phyloP scores from a whole-genome alignment of 2,888 invertebrate species.

The Chorisops tibialis region DNA sequence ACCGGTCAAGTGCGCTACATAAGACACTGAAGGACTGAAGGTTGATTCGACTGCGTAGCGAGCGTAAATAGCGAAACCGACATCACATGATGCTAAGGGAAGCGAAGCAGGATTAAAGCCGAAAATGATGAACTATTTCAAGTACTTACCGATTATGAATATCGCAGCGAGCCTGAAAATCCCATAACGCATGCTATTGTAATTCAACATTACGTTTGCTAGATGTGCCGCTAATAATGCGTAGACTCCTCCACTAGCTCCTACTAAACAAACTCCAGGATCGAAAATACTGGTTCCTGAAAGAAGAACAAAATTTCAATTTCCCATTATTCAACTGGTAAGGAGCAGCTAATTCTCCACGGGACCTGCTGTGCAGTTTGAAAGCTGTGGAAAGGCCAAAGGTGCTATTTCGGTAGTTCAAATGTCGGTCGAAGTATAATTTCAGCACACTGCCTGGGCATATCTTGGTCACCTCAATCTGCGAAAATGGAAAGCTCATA shows the following conservation, averaged over 20 bases:
- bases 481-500: no score
- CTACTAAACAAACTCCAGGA: constrained; percentile 90
- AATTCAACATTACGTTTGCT: constrained; percentile 92
- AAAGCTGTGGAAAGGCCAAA: no score
- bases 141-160: constrained; percentile 77
- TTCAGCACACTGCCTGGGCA: no score
- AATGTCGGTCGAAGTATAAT: no score
- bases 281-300: constrained; percentile 87
- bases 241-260: constrained; percentile 97
- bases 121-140: no score
- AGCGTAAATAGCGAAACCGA: constrained; percentile 93
- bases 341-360: no score
- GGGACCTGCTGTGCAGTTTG: no score
- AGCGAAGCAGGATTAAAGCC: background rate
- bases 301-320: no score
- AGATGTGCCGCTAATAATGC: constrained; percentile 93
- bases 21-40: constrained; percentile 73
- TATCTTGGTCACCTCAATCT: no score
- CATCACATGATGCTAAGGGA: constrained; percentile 79
- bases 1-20: constrained; percentile 94
- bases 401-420: no score
- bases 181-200: constrained; percentile 94
- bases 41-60: constrained; percentile 70
- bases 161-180: constrained; percentile 85
- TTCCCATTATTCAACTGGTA: no score